Base-by-base conservation (phyloP, 1,140 invertebrate genomes). In the Nautilus pompilius region DNA sequence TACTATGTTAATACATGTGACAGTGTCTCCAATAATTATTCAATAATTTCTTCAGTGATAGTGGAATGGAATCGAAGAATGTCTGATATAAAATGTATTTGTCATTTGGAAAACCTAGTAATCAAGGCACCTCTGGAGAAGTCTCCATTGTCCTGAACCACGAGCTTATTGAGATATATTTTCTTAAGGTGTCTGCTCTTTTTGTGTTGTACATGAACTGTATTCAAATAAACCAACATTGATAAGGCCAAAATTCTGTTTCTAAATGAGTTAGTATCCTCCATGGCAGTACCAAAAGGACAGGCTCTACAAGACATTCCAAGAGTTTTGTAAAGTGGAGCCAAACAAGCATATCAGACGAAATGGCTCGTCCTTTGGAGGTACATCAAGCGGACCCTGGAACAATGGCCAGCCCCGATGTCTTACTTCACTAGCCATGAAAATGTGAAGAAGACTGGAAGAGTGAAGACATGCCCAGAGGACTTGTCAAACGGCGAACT, bases 301-400 rank as follows among this genome's bases (percentile, higher is more conserved):
- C 60, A 24, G 59, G 17, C 15, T 22, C 2, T 63, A 64, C 36
- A 62, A 49, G n/a, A 28, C 26, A 36, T 62, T 62, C 34, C 49
- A 70, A 32, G 65, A 58, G 20, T 63, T 63, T 22, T 58, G 15
- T 60, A 62, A 64, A 26, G 33, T 63, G n/a, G 60, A 72, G 17
- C 60, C 66, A 49, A 0, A 59, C 3, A 68, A 68, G 45, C 63
- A 68, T 13, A 5, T 68, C 26, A 20, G 5, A 72, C 71, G 1
- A 56, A 66, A 58, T 73, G 63, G 66, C 64, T 73, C 15, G 60
- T 46, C 41, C 30, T 73, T 2, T 24, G 62, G 22, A 65, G 55
- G 22, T 61, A 55, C 56, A 48, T 70, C 4, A 30, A 33, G 6
- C 54, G 65, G 17, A 51, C 46, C 0, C 55, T 72, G 1, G 48